Base-by-base conservation (phyloP, 2,797 vertebrate species). In the Sebastes kiyomatsui region DNA sequence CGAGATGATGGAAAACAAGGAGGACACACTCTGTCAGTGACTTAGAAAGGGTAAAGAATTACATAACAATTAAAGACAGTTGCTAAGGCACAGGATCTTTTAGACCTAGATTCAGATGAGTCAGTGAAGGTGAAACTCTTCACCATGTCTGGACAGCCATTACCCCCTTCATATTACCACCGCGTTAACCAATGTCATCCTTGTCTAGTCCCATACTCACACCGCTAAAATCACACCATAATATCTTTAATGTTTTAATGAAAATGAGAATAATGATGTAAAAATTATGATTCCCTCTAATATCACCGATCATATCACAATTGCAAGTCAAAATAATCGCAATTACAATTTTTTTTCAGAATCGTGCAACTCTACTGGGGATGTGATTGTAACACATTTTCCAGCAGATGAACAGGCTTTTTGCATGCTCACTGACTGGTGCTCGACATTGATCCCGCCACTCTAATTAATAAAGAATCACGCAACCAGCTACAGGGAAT, bases 401-500 rank as follows among this genome's bases (percentile, higher is more conserved):
- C 28, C 67, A 60, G 25, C 16, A 83, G 72, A 88, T 77, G 66
- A 84, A 78, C 25, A 54, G 33, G 22, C 64, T 49, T 20, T 18
- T 18, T 70, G 28, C 67, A 70, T 25, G 59, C 66, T 66, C 59
- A 32, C 18, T 13, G 67, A 67, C 65, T 54, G 32, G 12, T 52
- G 42, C 59, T 67, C 69, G 38, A 77, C 83, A 91, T 82, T 82
- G 88, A 92, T 84, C 68, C 33, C 67, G 8, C 55, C 52, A 55
- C 65, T 81, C 28, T 81, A 82, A 91, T 89, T 84, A 87, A 91
- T 80, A 75, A 70, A 75, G 56, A 83, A 32, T 80, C 68, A 81
- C 33, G 8, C 66, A 74, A 72, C 64, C 65, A 75, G 85, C 89
- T 77, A 84, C 73, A 74, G 79, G 79, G 62, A 49, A 49, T 84